These are phyloP conservation scores for Biston stratarius DNA, from an alignment of 2,888 invertebrate genomes.

Conservation along the genomic window DNA sequence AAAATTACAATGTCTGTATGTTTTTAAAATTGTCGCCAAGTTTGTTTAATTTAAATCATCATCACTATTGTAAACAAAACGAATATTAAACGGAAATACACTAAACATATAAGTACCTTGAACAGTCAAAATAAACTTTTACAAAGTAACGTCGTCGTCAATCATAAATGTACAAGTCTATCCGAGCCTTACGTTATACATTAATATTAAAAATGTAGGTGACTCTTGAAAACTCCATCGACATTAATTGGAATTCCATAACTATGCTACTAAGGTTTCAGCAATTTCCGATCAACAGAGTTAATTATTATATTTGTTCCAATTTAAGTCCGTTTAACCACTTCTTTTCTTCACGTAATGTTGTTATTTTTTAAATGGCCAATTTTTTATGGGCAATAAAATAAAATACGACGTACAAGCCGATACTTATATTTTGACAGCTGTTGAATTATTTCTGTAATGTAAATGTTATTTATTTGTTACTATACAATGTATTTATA, in stretches of 20 bases:
- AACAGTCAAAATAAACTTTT: no score
- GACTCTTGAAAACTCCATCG: conserved; percentile 3
- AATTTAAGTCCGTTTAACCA: neutral
- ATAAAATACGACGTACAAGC: no score
- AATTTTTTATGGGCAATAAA: neutral
- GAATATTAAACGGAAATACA: no score
- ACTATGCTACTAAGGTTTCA: conserved; percentile 9
- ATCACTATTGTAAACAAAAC: no score
- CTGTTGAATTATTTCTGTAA: neutral
- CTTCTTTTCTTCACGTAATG: neutral
- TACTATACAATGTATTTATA: no score
- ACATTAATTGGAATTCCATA: conserved; percentile 1
- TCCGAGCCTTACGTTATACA: neutral
- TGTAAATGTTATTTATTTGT: no score
- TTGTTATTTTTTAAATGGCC: neutral
- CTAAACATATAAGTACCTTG: no score
- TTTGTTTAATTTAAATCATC: no score
- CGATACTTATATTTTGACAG: neutral
- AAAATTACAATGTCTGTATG: no score
- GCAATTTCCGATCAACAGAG: conserved; percentile 1
- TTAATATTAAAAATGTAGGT: conserved; percentile 12
- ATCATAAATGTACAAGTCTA: neutral
- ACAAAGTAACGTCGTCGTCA: no score
- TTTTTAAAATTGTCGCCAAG: no score
- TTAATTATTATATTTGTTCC: conserved; percentile 1